Evolutionary conservation across 2,797 vertebrate species (phyloP).

Genomic region (Sebastes taczanowskii): DNA sequence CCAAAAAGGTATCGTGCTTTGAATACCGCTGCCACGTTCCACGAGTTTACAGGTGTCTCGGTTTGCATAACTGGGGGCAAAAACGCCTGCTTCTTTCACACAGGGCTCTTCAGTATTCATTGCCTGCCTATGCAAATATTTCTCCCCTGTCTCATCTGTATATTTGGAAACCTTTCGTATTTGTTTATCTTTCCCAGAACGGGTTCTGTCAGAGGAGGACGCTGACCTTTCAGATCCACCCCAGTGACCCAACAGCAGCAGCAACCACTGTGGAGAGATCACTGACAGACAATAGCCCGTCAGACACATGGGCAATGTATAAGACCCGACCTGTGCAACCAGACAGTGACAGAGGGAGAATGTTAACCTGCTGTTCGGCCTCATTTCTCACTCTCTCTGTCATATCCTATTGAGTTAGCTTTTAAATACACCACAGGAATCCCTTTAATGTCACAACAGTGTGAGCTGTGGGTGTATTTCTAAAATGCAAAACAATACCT

Average conservation of each 20-base stretch:
- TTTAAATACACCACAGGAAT: conserved; percentile 30
- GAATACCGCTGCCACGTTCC: conserved; percentile 11
- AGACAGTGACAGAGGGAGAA: conserved; percentile 43
- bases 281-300: conserved; percentile 45
- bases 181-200: conserved; percentile 58
- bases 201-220: conserved; percentile 30
- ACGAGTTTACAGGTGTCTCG: conserved; percentile 12
- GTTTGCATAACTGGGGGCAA: conserved; percentile 30
- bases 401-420: conserved; percentile 5
- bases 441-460: conserved; percentile 19
- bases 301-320: conserved; percentile 47
- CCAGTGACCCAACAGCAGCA: conserved; percentile 52
- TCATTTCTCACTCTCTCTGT: conserved; percentile 38
- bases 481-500: conserved; percentile 41
- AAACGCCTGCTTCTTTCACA: not conserved
- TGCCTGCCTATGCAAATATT: conserved; percentile 51
- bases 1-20: conserved; percentile 6
- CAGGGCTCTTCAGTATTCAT: conserved; percentile 34
- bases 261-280: conserved; percentile 44
- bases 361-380: conserved; percentile 56
- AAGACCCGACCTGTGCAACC: conserved; percentile 28
- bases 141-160: conserved; percentile 29
- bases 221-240: conserved; percentile 65
- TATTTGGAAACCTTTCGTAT: conserved; percentile 56
- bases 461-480: conserved; percentile 8